These are phyloP conservation scores for Columbina picui DNA, from an alignment of 2,113 vertebrate genomes.

Conservation along the genomic window DNA sequence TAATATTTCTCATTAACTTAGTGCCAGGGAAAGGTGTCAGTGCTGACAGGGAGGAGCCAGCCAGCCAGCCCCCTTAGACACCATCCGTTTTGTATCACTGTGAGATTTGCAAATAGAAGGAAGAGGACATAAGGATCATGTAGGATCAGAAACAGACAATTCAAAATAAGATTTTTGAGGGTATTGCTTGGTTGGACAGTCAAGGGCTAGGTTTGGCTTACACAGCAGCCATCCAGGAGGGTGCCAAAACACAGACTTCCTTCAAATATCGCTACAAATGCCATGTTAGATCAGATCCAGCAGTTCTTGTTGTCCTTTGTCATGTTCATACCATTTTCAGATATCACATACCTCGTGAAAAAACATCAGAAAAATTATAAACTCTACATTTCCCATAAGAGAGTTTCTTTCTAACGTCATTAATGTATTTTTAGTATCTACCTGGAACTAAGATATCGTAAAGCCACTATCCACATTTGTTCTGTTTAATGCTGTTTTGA, in stretches of 20 bases:
- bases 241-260: not conserved
- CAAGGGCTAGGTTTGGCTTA: not conserved
- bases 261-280: not conserved
- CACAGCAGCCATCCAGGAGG: not conserved
- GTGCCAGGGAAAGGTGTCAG: not conserved
- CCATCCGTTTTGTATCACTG: not conserved
- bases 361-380: not conserved
- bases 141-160: not conserved
- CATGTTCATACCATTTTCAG: not conserved
- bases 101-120: not conserved
- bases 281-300: not conserved
- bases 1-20: slow-evolving; percentile 51
- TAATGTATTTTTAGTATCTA: not conserved
- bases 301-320: not conserved
- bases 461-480: not conserved
- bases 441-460: not conserved
- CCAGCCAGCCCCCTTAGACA: not conserved
- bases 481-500: not conserved
- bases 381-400: not conserved
- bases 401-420: not conserved
- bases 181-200: not conserved
- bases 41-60: not conserved
- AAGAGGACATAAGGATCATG: not conserved
- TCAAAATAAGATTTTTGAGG: not conserved
- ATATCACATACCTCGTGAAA: not conserved